phyloP scores from a whole-genome alignment of 1,140 invertebrate genomes.

The Conopomorpha cramerella region DNA sequence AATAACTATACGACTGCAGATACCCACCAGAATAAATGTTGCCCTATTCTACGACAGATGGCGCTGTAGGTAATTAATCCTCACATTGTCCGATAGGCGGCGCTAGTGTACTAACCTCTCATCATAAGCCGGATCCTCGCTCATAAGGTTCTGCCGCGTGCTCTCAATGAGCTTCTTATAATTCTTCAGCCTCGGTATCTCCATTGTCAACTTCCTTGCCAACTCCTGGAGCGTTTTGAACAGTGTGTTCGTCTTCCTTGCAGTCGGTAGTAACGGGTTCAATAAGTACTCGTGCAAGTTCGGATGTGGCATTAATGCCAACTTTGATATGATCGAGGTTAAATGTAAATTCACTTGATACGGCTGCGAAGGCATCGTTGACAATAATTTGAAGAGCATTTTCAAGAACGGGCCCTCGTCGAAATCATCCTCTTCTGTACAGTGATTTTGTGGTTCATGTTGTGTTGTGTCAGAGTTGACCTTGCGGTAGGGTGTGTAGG shows the following conservation, averaged over 20 bases:
- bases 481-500: no score
- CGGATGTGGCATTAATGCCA: constrained; percentile 77
- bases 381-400: constrained; percentile 73
- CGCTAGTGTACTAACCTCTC: constrained; percentile 56
- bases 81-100: no score
- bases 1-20: no score
- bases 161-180: constrained; percentile 66
- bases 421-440: constrained; percentile 58
- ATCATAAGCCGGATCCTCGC: constrained; percentile 61
- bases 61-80: no score
- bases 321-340: constrained; percentile 74
- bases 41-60: no score
- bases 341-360: constrained; percentile 81
- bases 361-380: constrained; percentile 68
- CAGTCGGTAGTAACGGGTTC: constrained; percentile 71
- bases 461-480: no score
- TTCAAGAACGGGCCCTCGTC: constrained; percentile 76
- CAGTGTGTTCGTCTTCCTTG: constrained; percentile 65
- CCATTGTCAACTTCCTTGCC: constrained; percentile 60
- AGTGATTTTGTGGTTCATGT: no score
- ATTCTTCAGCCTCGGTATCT: constrained; percentile 65
- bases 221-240: constrained; percentile 70
- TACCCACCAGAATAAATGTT: no score
- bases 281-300: constrained; percentile 79
- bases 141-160: constrained; percentile 67